phyloP scores from a whole-genome alignment of 2,797 vertebrate species.

The Hippopotamyrus pictus region DNA sequence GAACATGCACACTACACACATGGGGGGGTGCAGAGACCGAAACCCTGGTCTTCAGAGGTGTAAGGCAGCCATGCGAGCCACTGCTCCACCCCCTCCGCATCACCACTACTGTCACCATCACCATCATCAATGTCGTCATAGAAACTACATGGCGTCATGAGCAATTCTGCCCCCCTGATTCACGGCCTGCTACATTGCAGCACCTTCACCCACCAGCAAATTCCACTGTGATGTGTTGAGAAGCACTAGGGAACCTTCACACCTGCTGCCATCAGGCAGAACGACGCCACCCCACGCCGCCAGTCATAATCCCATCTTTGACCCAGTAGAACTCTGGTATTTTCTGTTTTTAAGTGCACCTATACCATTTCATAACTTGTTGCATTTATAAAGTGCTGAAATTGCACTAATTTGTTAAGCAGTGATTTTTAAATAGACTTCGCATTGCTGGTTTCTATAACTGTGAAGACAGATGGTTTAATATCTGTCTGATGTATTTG shows the following conservation, averaged over 20 bases:
- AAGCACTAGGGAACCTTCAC: neutral
- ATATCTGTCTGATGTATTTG: neutral
- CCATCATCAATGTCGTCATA: neutral
- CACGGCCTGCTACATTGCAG: neutral
- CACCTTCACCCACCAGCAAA: neutral
- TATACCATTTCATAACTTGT: neutral
- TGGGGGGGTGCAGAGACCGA: neutral
- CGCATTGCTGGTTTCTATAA: neutral
- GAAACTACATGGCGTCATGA: neutral
- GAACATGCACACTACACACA: neutral
- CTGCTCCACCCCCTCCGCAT: neutral
- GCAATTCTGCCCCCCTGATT: neutral
- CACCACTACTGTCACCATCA: neutral
- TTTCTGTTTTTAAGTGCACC: neutral
- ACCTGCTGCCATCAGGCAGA: neutral
- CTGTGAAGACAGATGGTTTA: constrained; percentile 3
- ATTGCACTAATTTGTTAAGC: neutral
- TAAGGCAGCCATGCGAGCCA: neutral
- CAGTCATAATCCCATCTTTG: neutral
- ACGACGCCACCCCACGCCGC: neutral
- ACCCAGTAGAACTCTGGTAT: neutral
- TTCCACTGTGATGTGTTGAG: neutral
- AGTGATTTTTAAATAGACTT: neutral
- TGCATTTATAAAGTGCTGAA: neutral
- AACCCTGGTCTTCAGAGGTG: neutral